Conservation (phyloP, 2,113 vertebrate genomes). For the Irena cyanogastra region DNA sequence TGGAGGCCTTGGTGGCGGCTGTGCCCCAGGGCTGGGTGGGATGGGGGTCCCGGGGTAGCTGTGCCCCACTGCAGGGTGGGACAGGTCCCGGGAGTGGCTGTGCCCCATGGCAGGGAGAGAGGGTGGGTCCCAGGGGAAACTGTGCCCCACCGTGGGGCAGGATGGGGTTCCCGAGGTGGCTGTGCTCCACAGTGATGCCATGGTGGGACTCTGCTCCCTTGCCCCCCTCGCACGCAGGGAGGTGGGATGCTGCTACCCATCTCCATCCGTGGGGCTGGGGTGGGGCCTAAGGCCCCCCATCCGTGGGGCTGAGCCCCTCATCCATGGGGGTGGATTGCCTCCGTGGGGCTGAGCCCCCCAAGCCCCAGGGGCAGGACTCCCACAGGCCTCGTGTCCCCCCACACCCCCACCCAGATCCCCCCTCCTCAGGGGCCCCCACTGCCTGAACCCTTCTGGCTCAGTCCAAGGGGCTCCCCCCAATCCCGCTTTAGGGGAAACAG, state of each 20-base stretch:
- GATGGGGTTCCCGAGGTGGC: accelerated
- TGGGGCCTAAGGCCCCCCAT: background rate
- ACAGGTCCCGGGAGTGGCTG: too few species aligned
- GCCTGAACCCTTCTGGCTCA: background rate
- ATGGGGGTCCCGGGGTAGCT: too few species aligned
- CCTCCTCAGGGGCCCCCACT: background rate
- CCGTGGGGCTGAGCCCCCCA: background rate
- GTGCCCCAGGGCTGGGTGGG: background rate
- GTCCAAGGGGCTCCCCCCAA: background rate
- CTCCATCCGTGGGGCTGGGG: background rate
- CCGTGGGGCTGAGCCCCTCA: background rate
- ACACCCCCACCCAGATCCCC: too few species aligned
- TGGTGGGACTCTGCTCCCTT: background rate
- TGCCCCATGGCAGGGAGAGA: background rate
- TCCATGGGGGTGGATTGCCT: background rate
- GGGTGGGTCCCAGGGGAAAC: background rate
- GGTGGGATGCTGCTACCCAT: background rate
- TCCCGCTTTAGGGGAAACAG: background rate
- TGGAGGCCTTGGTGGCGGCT: background rate
- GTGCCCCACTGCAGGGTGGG: accelerated
- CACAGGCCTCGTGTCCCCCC: background rate
- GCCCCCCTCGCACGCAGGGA: background rate
- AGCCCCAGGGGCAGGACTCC: background rate
- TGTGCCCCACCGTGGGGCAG: background rate
- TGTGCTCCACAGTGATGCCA: background rate